Percentiles rank a stretch among this genome's conserved stretches.
Conservation (phyloP, 2,113 vertebrate species). For the Eclectus roratus region DNA sequence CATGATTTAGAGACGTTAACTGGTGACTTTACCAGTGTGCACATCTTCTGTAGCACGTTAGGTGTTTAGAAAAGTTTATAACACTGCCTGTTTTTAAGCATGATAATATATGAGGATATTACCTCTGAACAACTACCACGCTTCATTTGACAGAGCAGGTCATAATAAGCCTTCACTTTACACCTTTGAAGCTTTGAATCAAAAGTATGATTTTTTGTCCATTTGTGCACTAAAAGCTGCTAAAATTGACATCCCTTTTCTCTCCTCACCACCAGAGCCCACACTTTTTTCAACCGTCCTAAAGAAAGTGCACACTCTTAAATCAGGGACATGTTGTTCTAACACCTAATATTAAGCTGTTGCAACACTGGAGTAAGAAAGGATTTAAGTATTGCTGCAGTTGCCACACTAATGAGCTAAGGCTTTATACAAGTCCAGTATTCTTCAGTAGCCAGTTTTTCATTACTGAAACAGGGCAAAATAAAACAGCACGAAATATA, state of each 20-base stretch:
- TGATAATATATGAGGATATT: conserved; percentile 35
- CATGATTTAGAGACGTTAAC: conserved; percentile 30
- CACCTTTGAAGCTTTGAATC: conserved; percentile 27
- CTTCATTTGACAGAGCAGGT: conserved; percentile 43
- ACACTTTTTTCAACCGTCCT: not conserved
- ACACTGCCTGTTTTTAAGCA: conserved; percentile 28
- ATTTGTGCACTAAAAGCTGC: not conserved
- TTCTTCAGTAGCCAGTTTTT: not conserved
- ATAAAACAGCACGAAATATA: not conserved
- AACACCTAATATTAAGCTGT: not conserved
- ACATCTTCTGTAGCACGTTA: not conserved
- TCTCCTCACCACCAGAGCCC: not conserved
- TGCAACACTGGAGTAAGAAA: not conserved
- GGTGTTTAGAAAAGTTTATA: conserved; percentile 41
- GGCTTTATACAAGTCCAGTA: not conserved
- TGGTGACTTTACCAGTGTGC: not conserved
- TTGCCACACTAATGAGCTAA: not conserved
- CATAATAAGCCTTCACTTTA: conserved; percentile 22
- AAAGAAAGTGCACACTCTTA: not conserved
- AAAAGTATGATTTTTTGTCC: not conserved
- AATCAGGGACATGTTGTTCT: not conserved
- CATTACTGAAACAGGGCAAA: not conserved
- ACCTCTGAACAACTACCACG: conserved; percentile 2
- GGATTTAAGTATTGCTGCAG: not conserved
- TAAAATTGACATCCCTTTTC: not conserved